Conservation (phyloP, 2,797 vertebrate genomes). For the Nasua narica region DNA sequence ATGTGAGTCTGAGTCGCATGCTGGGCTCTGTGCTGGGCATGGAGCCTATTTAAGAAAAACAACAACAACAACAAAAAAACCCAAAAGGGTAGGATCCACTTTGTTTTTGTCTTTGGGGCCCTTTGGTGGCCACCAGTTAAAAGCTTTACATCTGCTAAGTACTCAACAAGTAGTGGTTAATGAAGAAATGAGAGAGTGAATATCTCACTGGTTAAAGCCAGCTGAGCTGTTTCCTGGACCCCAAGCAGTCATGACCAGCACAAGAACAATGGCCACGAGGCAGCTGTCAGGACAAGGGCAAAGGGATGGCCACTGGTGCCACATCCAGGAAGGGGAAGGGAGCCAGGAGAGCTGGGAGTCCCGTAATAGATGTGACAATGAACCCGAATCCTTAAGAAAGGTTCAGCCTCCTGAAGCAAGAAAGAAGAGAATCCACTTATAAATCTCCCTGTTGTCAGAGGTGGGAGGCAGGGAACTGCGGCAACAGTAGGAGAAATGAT, state of each 20-base stretch:
- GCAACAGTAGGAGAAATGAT: not conserved
- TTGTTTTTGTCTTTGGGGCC: not conserved
- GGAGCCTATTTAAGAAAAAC: not conserved
- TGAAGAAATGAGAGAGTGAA: not conserved
- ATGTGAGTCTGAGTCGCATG: no score
- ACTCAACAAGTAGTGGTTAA: not conserved
- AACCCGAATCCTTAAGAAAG: not conserved
- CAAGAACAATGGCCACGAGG: not conserved
- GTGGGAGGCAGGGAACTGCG: not conserved
- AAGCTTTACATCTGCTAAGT: not conserved
- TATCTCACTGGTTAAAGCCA: not conserved
- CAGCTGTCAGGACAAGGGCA: not conserved
- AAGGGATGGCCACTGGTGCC: not conserved
- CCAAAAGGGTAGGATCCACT: not conserved
- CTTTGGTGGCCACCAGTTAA: not conserved
- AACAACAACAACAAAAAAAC: not conserved
- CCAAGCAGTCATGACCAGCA: not conserved
- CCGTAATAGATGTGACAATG: not conserved
- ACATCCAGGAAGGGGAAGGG: not conserved
- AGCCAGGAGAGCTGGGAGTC: not conserved
- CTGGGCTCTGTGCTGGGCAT: not conserved
- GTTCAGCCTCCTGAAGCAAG: not conserved
- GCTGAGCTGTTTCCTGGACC: not conserved
- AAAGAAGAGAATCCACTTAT: not conserved
- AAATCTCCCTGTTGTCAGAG: not conserved